These are phyloP conservation scores for Acridotheres tristis DNA, from an alignment of 2,797 vertebrate genomes.

Conservation along the genomic window DNA sequence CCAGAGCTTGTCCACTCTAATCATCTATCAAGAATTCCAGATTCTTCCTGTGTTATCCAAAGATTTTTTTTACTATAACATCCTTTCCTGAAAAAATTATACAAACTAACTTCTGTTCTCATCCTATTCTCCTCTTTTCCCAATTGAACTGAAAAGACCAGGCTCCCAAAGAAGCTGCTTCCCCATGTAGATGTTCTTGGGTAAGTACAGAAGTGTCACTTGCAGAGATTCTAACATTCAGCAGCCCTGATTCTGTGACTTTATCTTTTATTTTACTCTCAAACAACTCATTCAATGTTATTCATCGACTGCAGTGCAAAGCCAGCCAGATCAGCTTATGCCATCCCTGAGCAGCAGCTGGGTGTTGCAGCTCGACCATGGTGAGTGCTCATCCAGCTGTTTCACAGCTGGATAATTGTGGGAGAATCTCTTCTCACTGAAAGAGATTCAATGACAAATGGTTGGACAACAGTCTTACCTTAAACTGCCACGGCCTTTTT, in stretches of 20 bases:
- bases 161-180: neutral
- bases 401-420: neutral
- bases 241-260: neutral
- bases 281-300: neutral
- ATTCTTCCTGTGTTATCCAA: neutral
- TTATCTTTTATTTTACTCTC: neutral
- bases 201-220: neutral
- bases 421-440: neutral
- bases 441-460: neutral
- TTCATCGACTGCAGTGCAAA: neutral
- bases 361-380: neutral
- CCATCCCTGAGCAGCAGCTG: neutral
- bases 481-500: neutral
- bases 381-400: neutral
- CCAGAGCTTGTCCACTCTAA: neutral
- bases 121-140: neutral
- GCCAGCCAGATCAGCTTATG: neutral
- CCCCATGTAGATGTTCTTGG: fast-evolving
- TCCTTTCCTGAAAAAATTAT: neutral
- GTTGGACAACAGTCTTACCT: neutral
- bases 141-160: neutral
- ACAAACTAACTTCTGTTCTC: conserved; percentile 3
- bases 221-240: neutral
- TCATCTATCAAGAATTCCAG: neutral
- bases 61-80: neutral